Evolutionary conservation across 2,888 invertebrate genomes (phyloP).

Genomic region (Perithous albicinctus): DNA sequence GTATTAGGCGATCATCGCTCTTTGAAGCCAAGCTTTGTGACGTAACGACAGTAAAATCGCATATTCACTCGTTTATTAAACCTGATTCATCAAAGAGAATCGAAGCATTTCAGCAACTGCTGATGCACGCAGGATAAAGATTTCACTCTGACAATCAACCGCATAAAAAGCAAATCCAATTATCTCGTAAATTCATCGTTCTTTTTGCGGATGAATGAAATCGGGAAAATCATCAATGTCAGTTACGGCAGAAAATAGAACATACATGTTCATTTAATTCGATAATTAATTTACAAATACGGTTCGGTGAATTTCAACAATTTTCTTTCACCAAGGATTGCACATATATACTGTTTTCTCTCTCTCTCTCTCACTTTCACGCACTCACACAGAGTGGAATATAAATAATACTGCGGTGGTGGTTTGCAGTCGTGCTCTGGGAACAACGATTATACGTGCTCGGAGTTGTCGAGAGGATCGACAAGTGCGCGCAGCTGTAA

Average conservation of each 20-base stretch:
- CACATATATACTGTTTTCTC: neutral
- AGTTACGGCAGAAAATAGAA: neutral
- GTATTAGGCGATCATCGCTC: too few species aligned
- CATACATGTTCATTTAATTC: neutral
- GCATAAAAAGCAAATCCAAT: conserved; percentile 8
- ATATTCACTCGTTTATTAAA: neutral
- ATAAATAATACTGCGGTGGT: conserved; percentile 24
- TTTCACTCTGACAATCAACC: conserved; percentile 27
- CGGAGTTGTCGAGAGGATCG: conserved; percentile 35
- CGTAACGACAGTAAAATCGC: conserved; percentile 2
- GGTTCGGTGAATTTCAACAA: neutral
- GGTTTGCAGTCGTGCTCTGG: neutral
- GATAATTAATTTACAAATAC: conserved; percentile 12
- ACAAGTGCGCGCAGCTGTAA: conserved; percentile 24
- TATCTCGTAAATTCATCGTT: neutral
- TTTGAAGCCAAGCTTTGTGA: neutral
- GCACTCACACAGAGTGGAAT: neutral
- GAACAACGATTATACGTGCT: conserved; percentile 48
- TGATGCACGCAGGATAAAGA: conserved; percentile 37
- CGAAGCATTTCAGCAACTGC: conserved; percentile 16
- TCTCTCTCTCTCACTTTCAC: neutral
- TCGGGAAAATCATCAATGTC: neutral
- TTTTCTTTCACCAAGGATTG: neutral
- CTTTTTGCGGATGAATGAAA: conserved; percentile 15
- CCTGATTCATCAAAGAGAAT: conserved; percentile 35